Evolutionary conservation across 2,113 vertebrate genomes (phyloP), one percentile per base, ranked within the genome.

Genomic region (Epinephelus cyanopodus): DNA sequence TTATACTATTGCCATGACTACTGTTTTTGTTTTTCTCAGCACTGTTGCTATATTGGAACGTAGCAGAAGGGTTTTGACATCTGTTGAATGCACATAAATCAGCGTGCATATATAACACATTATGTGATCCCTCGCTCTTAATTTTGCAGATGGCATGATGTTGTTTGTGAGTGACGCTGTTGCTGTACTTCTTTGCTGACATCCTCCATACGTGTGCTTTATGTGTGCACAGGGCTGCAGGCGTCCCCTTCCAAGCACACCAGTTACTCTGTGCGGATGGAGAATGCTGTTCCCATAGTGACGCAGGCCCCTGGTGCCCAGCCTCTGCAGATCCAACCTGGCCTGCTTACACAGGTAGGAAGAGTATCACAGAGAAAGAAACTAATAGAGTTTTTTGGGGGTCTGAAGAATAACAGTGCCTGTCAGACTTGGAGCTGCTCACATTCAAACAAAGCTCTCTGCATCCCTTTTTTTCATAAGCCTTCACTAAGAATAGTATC

Each of bases 231-330:
- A 99, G 98, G 98, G 77, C 93, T 99, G 82, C 98, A 99, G 93
- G 96, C 98, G 10, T 99, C 98, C 56, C 98, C 98, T 69, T 97
- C 98, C 70, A 99, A 99, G 94, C 98, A 99, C 62, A 96, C 97
- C 64, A 97, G 98, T 88, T 99, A 99, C 93, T 99, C 98, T 0
- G 97, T 99, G 90, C 95, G 98, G 80, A 98, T 99, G 98, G 98
- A 99, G 89, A 99, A 98, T 1, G 97, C 98, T 0, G 98, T 99
- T 93, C 98, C 98, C 91, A 98, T 99, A 89, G 98, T 99, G 94
- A 99, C 98, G 25, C 98, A 99, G 90, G 97, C 98, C 86, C 97
- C 98, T 0, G 97, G 97, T 77, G 96, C 98, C 17, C 98, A 98
- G 89, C 97, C 98, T 84, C 96, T 99, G 83, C 98, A 99, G 94